These are phyloP conservation scores for Calameuta pallipes DNA, from an alignment of 2,888 invertebrate species.

Conservation along the genomic window DNA sequence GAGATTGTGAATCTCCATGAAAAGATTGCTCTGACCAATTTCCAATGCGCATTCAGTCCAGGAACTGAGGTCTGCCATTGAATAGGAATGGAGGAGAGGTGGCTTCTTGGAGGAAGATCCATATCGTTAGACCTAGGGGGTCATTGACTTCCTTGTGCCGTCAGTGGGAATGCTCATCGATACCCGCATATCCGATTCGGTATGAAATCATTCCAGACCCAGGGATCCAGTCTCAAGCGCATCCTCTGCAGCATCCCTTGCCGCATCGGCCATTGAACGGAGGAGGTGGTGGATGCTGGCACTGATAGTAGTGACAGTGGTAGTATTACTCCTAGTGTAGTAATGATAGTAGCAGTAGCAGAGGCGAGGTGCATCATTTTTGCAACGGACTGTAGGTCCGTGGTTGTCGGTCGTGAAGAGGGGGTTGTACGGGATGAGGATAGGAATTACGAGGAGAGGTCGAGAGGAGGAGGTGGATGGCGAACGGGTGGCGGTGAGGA, in stretches of 20 bases:
- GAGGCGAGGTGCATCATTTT: background rate
- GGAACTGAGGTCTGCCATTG: background rate
- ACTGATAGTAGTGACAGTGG: background rate
- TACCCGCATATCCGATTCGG: background rate
- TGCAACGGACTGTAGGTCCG: background rate
- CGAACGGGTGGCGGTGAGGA: slow-evolving; percentile 10
- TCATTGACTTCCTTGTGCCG: background rate
- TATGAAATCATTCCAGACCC: background rate
- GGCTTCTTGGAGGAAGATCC: background rate
- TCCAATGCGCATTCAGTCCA: slow-evolving; percentile 3
- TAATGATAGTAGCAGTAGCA: background rate
- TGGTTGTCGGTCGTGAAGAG: background rate
- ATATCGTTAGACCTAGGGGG: background rate
- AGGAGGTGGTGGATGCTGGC: background rate
- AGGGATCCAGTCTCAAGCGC: background rate
- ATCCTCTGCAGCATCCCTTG: background rate
- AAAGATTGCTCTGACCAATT: slow-evolving; percentile 26
- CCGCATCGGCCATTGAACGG: background rate
- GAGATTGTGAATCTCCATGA: slow-evolving; percentile 12
- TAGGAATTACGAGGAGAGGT: slow-evolving; percentile 13
- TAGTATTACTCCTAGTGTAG: background rate
- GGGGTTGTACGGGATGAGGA: background rate
- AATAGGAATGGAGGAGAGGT: slow-evolving; percentile 3
- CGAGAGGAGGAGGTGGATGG: slow-evolving; percentile 13
- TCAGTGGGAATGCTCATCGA: background rate